A percentile compares a stretch with the other conserved stretches of the same genome.
phyloP scores from a whole-genome alignment of 2,888 invertebrate species.

The Xylota sylvarum region DNA sequence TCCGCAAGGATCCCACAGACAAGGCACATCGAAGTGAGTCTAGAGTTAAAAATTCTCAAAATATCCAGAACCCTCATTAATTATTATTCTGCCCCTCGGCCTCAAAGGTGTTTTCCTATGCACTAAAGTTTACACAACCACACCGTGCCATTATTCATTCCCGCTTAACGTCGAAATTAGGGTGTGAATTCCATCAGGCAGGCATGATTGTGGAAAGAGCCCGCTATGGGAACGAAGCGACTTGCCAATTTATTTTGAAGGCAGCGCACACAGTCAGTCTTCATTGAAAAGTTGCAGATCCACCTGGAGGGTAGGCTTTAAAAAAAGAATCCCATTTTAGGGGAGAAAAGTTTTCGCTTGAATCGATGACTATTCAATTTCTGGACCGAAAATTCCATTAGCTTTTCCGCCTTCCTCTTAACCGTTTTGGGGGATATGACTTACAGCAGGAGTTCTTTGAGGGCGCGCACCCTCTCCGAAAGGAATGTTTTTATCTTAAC shows the following conservation, averaged over 20 bases:
- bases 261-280: background rate
- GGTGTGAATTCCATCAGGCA: conserved; percentile 30
- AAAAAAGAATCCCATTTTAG: background rate
- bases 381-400: conserved; percentile 41
- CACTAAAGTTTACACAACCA: background rate
- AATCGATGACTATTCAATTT: conserved; percentile 66
- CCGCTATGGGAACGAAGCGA: conserved; percentile 4
- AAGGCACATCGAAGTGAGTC: conserved; percentile 94
- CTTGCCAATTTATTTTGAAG: conserved; percentile 45
- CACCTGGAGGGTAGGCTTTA: conserved; percentile 22
- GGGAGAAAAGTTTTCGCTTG: conserved; percentile 11
- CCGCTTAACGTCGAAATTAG: conserved; percentile 23
- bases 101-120: conserved; percentile 27
- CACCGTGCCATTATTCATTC: conserved; percentile 32
- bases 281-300: conserved; percentile 20
- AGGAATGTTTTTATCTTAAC: conserved; percentile 45
- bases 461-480: background rate
- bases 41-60: conserved; percentile 9
- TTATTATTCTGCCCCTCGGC: conserved; percentile 18
- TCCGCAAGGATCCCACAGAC: conserved; percentile 92
- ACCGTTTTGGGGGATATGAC: conserved; percentile 23
- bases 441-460: conserved; percentile 18
- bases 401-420: background rate
- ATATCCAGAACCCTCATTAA: conserved; percentile 45
- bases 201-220: conserved; percentile 8